A percentile compares a stretch with the other conserved stretches of the same genome.
Evolutionary conservation across 1,140 invertebrate species (phyloP).

Genomic region (Arctopsyche grandis): DNA sequence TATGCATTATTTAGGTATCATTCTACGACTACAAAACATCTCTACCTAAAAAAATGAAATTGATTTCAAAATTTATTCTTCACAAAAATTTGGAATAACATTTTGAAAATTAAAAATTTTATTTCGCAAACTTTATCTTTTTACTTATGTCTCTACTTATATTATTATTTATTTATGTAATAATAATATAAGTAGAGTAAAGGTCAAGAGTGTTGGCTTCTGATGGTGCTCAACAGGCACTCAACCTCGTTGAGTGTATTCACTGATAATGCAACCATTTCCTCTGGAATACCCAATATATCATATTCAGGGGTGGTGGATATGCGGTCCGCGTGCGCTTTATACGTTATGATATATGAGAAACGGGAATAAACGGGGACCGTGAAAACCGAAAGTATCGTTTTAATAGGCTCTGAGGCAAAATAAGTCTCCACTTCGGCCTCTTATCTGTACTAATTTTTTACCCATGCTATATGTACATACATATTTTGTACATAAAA

Average conservation of each 20-base stretch:
- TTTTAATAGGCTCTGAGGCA: constrained; percentile 32
- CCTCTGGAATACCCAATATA: constrained; percentile 8
- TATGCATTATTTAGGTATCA: no score
- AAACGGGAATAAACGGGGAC: constrained; percentile 6
- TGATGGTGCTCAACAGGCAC: background rate
- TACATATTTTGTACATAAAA: no score
- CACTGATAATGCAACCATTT: constrained; percentile 39
- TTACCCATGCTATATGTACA: background rate
- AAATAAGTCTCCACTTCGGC: constrained; percentile 14
- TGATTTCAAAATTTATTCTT: no score
- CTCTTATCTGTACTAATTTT: background rate
- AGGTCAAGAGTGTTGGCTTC: no score
- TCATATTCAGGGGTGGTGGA: constrained; percentile 41
- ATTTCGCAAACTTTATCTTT: no score
- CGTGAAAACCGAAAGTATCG: constrained; percentile 23
- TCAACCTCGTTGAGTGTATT: constrained; percentile 18
- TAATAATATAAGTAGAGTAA: no score
- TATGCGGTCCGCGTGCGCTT: background rate
- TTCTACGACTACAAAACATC: no score
- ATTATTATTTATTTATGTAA: no score
- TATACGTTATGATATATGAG: constrained; percentile 40
- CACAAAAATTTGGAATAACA: no score
- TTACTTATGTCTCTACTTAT: no score
- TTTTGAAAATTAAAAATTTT: no score
- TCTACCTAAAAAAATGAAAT: no score